Evolutionary conservation across 53 echinoderm and acorn worm species (phyloP).

Genomic region (Temnopleurus reevesii): DNA sequence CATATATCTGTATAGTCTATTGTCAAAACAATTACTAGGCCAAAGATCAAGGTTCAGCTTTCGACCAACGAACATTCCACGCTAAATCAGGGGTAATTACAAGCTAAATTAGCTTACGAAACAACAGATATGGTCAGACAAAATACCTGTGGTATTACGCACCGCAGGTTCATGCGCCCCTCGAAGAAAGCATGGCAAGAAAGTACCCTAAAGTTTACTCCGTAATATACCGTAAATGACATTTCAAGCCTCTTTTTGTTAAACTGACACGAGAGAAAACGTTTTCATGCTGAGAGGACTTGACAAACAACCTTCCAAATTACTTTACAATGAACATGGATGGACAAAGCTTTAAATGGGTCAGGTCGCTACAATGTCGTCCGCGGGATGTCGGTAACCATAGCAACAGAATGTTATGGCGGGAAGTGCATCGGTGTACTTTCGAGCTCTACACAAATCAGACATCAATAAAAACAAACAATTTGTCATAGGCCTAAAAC

Average conservation of each 20-base stretch:
- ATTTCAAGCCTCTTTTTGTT: too few relatives aligned
- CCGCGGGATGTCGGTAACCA: slow-evolving; percentile 40
- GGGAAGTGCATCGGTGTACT: neutral
- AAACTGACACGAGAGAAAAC: neutral
- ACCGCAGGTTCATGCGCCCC: neutral
- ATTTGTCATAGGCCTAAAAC: too few relatives aligned
- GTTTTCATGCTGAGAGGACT: neutral
- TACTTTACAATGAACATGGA: neutral
- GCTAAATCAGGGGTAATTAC: too few relatives aligned
- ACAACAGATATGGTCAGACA: neutral
- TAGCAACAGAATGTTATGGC: neutral
- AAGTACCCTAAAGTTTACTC: neutral
- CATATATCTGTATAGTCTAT: too few relatives aligned
- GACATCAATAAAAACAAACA: neutral
- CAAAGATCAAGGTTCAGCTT: neutral
- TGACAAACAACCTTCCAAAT: neutral
- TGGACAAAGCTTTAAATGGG: neutral
- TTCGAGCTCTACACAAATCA: neutral
- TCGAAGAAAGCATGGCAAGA: neutral
- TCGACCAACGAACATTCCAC: neutral
- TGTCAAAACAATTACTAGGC: too few relatives aligned
- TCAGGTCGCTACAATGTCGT: slow-evolving; percentile 4
- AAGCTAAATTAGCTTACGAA: neutral
- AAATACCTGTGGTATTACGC: neutral
- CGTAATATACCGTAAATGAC: too few relatives aligned